phyloP scores from a whole-genome alignment of 2,797 vertebrate species.

The Gymnocypris eckloni region DNA sequence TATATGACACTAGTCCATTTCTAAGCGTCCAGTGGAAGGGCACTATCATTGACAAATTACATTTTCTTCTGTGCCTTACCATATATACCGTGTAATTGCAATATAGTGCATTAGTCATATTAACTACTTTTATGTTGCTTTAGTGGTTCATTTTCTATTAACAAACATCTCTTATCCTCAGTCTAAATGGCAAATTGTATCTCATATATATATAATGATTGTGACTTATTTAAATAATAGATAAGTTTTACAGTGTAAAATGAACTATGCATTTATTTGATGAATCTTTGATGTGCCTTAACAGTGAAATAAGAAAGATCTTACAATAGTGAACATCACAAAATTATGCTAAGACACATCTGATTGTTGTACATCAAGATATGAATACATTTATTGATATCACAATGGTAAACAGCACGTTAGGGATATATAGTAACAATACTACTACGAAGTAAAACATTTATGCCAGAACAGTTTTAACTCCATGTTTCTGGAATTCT shows the following conservation, averaged over 20 bases:
- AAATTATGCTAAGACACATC: not conserved
- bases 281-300: not conserved
- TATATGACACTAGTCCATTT: not conserved
- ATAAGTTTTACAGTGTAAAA: too few species aligned
- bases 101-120: not conserved
- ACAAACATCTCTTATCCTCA: not conserved
- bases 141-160: not conserved
- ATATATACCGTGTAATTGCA: not conserved
- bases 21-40: not conserved
- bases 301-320: not conserved
- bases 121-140: not conserved
- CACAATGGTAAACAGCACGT: not conserved
- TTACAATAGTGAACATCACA: not conserved
- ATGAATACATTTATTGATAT: not conserved
- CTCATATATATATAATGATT: too few species aligned
- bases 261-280: too few species aligned
- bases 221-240: too few species aligned
- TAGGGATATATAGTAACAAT: not conserved
- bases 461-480: not conserved
- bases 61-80: not conserved
- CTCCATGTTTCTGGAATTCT: not conserved
- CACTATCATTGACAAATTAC: not conserved
- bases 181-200: not conserved
- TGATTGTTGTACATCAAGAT: not conserved
- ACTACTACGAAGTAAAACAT: not conserved